These are phyloP conservation scores for Drosophila equinoxialis DNA, from an alignment of 1,140 invertebrate species.

Conservation along the genomic window DNA sequence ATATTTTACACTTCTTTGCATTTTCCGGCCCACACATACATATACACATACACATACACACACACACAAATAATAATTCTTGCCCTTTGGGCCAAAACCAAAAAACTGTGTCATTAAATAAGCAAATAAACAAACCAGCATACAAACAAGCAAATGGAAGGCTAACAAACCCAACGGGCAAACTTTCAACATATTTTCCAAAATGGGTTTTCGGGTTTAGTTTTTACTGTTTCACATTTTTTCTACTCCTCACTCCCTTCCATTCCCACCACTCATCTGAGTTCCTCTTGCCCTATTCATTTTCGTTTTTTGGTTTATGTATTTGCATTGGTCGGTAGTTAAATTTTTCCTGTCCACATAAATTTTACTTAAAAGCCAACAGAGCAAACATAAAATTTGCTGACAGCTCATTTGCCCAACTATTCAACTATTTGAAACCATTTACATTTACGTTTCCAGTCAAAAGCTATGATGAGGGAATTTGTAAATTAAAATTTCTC, in stretches of 20 bases:
- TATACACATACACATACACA: constrained; percentile 30
- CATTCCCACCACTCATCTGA: not conserved
- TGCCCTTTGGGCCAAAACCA: constrained; percentile 47
- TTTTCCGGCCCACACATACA: constrained; percentile 1
- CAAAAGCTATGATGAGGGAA: not conserved
- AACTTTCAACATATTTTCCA: constrained; percentile 54
- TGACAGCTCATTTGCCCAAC: constrained; percentile 12
- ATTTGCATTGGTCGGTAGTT: constrained; percentile 10
- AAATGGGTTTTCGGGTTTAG: not conserved
- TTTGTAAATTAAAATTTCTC: constrained; percentile 5
- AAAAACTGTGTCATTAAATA: constrained; percentile 34
- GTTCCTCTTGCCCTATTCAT: not conserved
- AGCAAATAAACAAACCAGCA: constrained; percentile 34
- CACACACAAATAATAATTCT: constrained; percentile 69
- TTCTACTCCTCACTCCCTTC: not conserved
- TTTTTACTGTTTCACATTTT: constrained; percentile 2
- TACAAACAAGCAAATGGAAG: constrained; percentile 14
- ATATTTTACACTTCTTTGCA: constrained; percentile 71
- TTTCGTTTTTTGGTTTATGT: constrained; percentile 1
- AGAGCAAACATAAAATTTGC: constrained; percentile 14
- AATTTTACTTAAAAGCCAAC: constrained; percentile 13
- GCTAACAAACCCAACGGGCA: constrained; percentile 14
- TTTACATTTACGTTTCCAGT: not conserved
- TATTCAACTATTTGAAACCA: constrained; percentile 2
- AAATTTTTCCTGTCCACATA: constrained; percentile 12